Evolutionary conservation across 1,140 invertebrate species (phyloP).

Genomic region (Helicoverpa zea): DNA sequence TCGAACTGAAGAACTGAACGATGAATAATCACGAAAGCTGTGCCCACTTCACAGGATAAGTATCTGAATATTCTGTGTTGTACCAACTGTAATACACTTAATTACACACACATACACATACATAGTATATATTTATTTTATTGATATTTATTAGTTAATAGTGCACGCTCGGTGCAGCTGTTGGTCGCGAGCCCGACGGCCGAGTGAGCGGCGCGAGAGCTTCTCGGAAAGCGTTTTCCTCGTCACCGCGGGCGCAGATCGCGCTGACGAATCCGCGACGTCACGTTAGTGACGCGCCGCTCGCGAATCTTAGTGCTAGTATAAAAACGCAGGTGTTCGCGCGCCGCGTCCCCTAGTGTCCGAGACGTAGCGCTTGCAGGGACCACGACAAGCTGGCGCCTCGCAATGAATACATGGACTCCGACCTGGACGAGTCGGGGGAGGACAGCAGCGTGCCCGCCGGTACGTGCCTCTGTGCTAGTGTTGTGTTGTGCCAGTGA

Average conservation of each 20-base stretch:
- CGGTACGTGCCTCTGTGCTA: constrained; percentile 61
- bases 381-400: constrained; percentile 68
- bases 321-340: constrained; percentile 69
- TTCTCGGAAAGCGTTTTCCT: constrained; percentile 86
- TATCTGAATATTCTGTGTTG: too few species aligned
- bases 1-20: too few species aligned
- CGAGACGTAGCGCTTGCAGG: constrained; percentile 19
- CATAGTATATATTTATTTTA: too few species aligned
- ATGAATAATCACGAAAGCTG: too few species aligned
- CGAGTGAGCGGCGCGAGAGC: constrained; percentile 51
- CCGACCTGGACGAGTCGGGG: constrained; percentile 67
- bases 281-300: constrained; percentile 72
- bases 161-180: not conserved
- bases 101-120: too few species aligned
- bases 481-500: constrained; percentile 35
- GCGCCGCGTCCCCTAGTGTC: constrained; percentile 70
- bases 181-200: too few species aligned
- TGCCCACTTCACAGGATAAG: too few species aligned
- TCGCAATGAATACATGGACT: constrained; percentile 79
- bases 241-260: constrained; percentile 59
- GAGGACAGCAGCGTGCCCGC: constrained; percentile 76
- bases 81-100: too few species aligned
- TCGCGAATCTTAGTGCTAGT: constrained; percentile 53
- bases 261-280: constrained; percentile 70
- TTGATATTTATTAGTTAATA: too few species aligned